phyloP scores from a whole-genome alignment of 2,797 vertebrate genomes.

The Melanogrammus aeglefinus region DNA sequence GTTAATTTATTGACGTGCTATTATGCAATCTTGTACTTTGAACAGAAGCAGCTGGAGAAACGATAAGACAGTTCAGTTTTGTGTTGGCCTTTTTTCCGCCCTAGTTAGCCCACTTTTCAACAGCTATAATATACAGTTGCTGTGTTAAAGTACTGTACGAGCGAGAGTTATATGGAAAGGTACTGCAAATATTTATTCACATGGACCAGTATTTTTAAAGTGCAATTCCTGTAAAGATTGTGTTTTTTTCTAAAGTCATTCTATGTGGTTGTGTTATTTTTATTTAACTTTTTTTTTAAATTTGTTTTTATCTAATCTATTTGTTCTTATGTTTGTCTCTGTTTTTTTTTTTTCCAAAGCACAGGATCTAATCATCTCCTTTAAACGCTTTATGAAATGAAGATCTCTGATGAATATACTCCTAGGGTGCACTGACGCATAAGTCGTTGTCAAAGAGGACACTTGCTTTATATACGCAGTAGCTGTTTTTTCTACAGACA shows the following conservation, averaged over 20 bases:
- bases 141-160: conserved; percentile 73
- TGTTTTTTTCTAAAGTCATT: conserved; percentile 79
- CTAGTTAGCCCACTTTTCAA: conserved; percentile 41
- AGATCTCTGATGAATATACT: conserved; percentile 41
- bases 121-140: conserved; percentile 62
- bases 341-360: conserved; percentile 56
- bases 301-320: conserved; percentile 35
- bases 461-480: conserved; percentile 52
- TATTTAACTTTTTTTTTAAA: conserved; percentile 17
- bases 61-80: conserved; percentile 47
- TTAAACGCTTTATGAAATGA: conserved; percentile 38
- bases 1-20: conserved; percentile 71
- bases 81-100: conserved; percentile 35
- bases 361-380: conserved; percentile 53
- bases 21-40: conserved; percentile 74
- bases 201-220: conserved; percentile 69
- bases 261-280: conserved; percentile 77
- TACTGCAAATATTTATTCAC: conserved; percentile 68
- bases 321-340: conserved; percentile 34
- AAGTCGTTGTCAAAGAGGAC: conserved; percentile 49
- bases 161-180: conserved; percentile 63
- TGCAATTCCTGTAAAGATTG: conserved; percentile 75
- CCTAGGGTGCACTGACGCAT: conserved; percentile 57
- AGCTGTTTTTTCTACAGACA: conserved; percentile 57
- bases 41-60: conserved; percentile 71